phyloP scores from a whole-genome alignment of 2,888 invertebrate genomes.

The Pheosia tremula region DNA sequence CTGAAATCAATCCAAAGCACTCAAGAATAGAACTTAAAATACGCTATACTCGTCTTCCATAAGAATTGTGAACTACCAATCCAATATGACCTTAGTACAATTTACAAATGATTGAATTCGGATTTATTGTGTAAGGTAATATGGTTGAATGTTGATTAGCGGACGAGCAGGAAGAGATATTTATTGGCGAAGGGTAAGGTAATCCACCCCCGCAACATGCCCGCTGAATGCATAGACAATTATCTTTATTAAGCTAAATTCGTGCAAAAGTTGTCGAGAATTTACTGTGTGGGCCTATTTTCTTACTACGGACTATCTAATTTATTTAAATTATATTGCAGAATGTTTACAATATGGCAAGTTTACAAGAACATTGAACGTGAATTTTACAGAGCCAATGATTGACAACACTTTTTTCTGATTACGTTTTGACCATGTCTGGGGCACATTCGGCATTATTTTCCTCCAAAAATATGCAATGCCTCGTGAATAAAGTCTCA shows the following conservation, averaged over 20 bases:
- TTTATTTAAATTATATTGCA: no score
- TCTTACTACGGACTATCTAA: background rate
- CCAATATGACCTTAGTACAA: conserved; percentile 11
- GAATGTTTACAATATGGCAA: no score
- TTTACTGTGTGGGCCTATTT: conserved; percentile 14
- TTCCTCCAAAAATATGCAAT: no score
- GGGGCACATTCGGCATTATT: no score
- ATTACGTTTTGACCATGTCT: no score
- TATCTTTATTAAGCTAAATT: conserved; percentile 62
- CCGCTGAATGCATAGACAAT: conserved; percentile 51
- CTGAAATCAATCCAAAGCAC: conserved; percentile 41
- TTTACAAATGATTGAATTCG: conserved; percentile 12
- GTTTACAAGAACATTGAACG: no score
- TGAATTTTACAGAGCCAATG: no score
- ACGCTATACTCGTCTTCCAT: conserved; percentile 16
- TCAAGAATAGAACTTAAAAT: conserved; percentile 32
- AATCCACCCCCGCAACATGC: conserved; percentile 61
- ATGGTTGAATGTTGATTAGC: conserved; percentile 41
- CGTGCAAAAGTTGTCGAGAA: conserved; percentile 51
- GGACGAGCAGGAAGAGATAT: conserved; percentile 45
- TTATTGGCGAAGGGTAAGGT: conserved; percentile 62
- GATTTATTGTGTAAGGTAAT: conserved; percentile 9
- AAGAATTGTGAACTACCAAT: conserved; percentile 10
- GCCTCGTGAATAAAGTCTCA: no score
- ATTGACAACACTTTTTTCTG: no score